Percentiles rank a stretch among this genome's conserved stretches.
Evolutionary conservation across 2,888 invertebrate species (phyloP).

Genomic region (Meteorus colon): DNA sequence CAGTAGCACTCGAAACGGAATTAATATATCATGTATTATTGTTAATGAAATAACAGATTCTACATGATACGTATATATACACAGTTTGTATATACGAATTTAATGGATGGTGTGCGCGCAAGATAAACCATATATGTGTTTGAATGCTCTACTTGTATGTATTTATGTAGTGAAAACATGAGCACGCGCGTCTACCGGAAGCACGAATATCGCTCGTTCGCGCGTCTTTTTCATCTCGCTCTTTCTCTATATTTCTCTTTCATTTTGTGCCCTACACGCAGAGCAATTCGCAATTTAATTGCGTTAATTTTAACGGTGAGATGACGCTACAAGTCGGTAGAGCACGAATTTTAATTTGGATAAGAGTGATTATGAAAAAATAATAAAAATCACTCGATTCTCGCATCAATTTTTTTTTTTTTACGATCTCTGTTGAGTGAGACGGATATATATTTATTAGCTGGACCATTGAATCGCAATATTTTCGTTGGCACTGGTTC

Average conservation of each 20-base stretch:
- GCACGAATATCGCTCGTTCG: background rate
- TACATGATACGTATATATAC: background rate
- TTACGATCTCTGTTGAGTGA: too few species aligned
- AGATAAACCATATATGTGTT: background rate
- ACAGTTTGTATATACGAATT: background rate
- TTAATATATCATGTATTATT: constrained; percentile 4
- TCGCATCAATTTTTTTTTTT: too few species aligned
- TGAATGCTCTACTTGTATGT: background rate
- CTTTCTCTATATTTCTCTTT: background rate
- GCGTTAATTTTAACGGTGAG: constrained; percentile 23
- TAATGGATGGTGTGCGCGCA: background rate
- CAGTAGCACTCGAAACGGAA: constrained; percentile 1
- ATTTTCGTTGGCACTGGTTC: too few species aligned
- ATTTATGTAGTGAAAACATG: constrained; percentile 3
- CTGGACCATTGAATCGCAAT: too few species aligned
- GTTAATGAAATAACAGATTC: background rate
- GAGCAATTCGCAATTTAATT: constrained; percentile 12
- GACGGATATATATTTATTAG: too few species aligned
- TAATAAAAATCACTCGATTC: too few species aligned
- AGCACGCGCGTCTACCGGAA: background rate
- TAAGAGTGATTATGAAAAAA: background rate
- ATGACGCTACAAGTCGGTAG: background rate
- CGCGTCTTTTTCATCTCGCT: background rate
- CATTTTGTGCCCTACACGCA: background rate
- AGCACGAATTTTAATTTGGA: background rate